Base-by-base conservation (phyloP, 2,797 vertebrate species). In the Lutjanus campechanus region DNA sequence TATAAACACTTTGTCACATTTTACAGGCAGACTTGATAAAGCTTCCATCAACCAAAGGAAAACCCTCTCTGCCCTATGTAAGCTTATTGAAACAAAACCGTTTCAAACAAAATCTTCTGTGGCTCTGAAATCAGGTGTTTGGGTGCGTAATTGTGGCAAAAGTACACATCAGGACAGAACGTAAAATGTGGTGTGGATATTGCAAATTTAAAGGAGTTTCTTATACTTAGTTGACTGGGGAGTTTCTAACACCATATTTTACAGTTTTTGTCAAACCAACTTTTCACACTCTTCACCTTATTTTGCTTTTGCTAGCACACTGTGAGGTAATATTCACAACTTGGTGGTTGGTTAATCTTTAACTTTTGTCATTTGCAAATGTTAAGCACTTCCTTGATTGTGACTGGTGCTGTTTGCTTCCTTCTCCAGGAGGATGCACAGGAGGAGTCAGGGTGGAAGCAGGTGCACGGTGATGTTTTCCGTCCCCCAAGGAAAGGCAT, bases 361-460 rank as follows among this genome's bases (percentile, higher is more conserved):
- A 1, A 25, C 40, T 62, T 78, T 55, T 12, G 46, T 11, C 1
- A 13, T 74, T 50, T 79, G 13, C 12, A 58, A 19, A 47, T 62
- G 12, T 64, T 2, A 6, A 40, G 11, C 8, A 3, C 15, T 59
- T 36, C 0, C 46, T 71, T 69, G 47, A 70, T 58, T 54, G 13
- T 87, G 53, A 81, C 41, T 19, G 53, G 50, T 7, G 8, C 53
- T 67, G 13, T 82, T 72, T 69, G 53, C 16, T 36, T 83, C 69
- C 44, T 53, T 81, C 29, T 82, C 17, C 85, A 98, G 96, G 96
- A 97, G 83, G 97, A 97, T 56, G 96, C 96, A 1, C 96, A 97
- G 88, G 96, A 98, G 88, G 97, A 97, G 86, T 98, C 97, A 11
- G 97, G 96, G 36, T 98, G 97, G 98, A 99, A 98, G 89, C 93